Conservation (phyloP, 1,140 invertebrate genomes). For the Musca vetustissima region DNA sequence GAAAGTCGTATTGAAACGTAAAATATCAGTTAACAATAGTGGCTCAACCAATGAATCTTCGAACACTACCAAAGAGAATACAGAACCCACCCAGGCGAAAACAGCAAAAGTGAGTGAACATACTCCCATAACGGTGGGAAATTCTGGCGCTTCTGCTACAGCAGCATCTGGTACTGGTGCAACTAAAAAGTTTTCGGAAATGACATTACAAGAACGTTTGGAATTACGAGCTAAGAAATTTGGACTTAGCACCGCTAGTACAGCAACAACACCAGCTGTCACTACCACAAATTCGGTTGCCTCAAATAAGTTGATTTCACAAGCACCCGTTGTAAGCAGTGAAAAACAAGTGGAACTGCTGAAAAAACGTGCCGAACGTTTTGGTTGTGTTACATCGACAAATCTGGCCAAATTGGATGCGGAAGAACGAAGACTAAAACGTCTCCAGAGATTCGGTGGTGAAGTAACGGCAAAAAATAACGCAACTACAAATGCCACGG, state of each 20-base stretch:
- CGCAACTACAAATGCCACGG: not conserved
- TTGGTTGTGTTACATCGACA: conserved; percentile 71
- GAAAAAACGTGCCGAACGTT: conserved; percentile 74
- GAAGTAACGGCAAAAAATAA: conserved; percentile 39
- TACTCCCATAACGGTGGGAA: conserved; percentile 24
- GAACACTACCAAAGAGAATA: conserved; percentile 25
- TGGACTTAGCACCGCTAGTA: conserved; percentile 59
- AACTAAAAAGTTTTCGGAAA: conserved; percentile 55
- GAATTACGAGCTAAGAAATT: conserved; percentile 80
- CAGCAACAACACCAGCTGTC: conserved; percentile 56
- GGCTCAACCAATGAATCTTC: conserved; percentile 23
- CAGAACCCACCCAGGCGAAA: conserved; percentile 26
- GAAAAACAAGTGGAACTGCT: conserved; percentile 64
- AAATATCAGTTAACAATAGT: conserved; percentile 54
- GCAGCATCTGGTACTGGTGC: conserved; percentile 27
- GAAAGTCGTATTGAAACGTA: conserved; percentile 70
- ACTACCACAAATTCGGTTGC: conserved; percentile 40
- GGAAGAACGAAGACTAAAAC: conserved; percentile 69
- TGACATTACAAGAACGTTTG: conserved; percentile 69
- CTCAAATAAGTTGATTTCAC: conserved; percentile 27
- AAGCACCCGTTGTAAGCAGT: conserved; percentile 35
- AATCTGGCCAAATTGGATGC: conserved; percentile 67
- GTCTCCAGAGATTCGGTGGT: conserved; percentile 69
- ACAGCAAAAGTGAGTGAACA: conserved; percentile 28
- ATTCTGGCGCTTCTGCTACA: conserved; percentile 25